Evolutionary conservation across 1,140 invertebrate species (phyloP).

Genomic region (Heliconius hermathena): DNA sequence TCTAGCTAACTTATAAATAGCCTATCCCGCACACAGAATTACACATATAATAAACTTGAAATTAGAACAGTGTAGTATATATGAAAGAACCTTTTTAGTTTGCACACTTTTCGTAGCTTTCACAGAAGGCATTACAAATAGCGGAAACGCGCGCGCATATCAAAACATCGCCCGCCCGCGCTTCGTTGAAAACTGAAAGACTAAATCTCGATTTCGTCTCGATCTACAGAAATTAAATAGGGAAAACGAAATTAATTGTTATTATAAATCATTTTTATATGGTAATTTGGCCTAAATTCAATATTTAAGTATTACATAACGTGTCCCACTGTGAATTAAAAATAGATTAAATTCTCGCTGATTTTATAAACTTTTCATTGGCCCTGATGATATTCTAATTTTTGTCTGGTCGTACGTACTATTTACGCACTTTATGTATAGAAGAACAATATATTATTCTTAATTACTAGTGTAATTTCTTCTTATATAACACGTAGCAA

Average conservation of each 20-base stretch:
- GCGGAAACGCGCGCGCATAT: slow-evolving; percentile 42
- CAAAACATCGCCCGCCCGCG: slow-evolving; percentile 47
- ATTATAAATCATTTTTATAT: slow-evolving; percentile 1
- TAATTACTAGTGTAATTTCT: not conserved
- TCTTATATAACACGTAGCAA: not conserved
- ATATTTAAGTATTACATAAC: not conserved
- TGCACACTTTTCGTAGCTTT: slow-evolving; percentile 46
- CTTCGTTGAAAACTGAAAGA: slow-evolving; percentile 59
- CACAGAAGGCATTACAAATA: slow-evolving; percentile 50
- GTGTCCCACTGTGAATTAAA: not conserved
- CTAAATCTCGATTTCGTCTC: slow-evolving; percentile 37
- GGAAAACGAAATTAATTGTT: slow-evolving; percentile 16
- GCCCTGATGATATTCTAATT: not conserved
- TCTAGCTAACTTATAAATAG: not conserved
- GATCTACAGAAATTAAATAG: slow-evolving; percentile 32
- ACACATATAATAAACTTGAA: not conserved
- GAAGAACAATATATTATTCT: not conserved
- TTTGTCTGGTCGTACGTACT: not conserved
- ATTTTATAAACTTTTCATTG: not conserved
- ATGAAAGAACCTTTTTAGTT: slow-evolving; percentile 53
- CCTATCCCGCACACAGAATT: not conserved
- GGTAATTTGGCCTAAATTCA: slow-evolving; percentile 21
- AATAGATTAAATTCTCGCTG: not conserved
- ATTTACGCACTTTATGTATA: not conserved
- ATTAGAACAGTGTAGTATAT: not conserved